Percentiles rank a stretch among this genome's conserved stretches.
Evolutionary conservation across 2,113 vertebrate species (phyloP).

Genomic region (Daubentonia madagascariensis): DNA sequence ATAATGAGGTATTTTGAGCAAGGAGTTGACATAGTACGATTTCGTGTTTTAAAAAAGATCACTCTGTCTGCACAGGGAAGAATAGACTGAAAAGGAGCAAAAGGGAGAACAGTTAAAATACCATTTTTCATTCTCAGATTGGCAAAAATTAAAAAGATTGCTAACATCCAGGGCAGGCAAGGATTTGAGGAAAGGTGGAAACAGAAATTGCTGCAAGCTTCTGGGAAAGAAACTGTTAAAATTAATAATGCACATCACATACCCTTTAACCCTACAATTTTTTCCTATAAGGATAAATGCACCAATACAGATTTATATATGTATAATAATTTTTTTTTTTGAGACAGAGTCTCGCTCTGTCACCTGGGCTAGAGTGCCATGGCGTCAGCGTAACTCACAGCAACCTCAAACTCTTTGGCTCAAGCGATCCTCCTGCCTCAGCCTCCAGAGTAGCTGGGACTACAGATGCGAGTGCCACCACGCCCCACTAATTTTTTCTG

Average conservation of each 20-base stretch:
- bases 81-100: not conserved
- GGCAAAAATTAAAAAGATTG: slow-evolving; percentile 2
- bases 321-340: not conserved
- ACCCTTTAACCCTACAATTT: not conserved
- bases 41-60: not conserved
- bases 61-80: not conserved
- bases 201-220: not conserved
- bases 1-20: not conserved
- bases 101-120: not conserved
- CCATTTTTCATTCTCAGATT: not conserved
- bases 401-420: too few species aligned
- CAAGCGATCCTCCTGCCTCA: too few species aligned
- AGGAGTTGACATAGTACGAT: not conserved
- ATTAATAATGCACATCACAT: not conserved
- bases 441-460: too few species aligned
- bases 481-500: too few species aligned
- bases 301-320: not conserved
- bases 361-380: too few species aligned
- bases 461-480: too few species aligned
- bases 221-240: not conserved
- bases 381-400: too few species aligned
- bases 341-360: too few species aligned
- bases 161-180: not conserved
- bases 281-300: not conserved
- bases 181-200: not conserved